Evolutionary conservation across 2,113 vertebrate species (phyloP).

Genomic region (Poeciliopsis prolifica): DNA sequence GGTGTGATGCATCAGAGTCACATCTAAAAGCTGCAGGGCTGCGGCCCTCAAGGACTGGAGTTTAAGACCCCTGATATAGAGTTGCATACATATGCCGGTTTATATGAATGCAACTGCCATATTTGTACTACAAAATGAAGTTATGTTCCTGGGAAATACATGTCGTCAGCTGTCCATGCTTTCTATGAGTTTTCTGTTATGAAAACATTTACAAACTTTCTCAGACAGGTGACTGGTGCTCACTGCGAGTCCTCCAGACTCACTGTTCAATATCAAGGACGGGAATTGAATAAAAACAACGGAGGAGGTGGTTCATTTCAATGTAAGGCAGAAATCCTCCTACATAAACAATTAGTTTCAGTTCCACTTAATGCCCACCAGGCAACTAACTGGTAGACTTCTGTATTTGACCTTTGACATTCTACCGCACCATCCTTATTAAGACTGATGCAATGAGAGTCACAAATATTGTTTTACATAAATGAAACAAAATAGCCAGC

Average conservation of each 20-base stretch:
- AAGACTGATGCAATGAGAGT: neutral
- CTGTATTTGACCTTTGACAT: conserved; percentile 14
- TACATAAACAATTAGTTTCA: conserved; percentile 47
- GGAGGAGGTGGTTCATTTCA: conserved; percentile 54
- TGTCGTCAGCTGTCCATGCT: neutral
- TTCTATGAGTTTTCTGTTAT: neutral
- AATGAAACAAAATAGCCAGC: neutral
- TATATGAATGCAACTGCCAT: too few species aligned
- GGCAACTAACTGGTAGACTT: neutral
- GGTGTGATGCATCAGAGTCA: too few species aligned
- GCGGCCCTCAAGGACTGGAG: too few species aligned
- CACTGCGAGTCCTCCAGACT: conserved; percentile 6
- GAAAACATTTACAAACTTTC: neutral
- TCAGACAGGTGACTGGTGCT: neutral
- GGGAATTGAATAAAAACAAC: conserved; percentile 29
- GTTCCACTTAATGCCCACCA: conserved; percentile 34
- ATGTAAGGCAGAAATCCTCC: conserved; percentile 22
- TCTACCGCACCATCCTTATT: conserved; percentile 23
- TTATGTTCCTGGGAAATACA: too few species aligned
- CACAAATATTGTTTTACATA: conserved; percentile 1
- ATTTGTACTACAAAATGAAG: too few species aligned
- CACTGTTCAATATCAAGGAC: conserved; percentile 7
- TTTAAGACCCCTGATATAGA: too few species aligned
- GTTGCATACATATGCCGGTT: too few species aligned
- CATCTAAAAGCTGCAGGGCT: too few species aligned